Evolutionary conservation across 2,888 invertebrate species (phyloP).

Genomic region (Athripsodes cinereus): DNA sequence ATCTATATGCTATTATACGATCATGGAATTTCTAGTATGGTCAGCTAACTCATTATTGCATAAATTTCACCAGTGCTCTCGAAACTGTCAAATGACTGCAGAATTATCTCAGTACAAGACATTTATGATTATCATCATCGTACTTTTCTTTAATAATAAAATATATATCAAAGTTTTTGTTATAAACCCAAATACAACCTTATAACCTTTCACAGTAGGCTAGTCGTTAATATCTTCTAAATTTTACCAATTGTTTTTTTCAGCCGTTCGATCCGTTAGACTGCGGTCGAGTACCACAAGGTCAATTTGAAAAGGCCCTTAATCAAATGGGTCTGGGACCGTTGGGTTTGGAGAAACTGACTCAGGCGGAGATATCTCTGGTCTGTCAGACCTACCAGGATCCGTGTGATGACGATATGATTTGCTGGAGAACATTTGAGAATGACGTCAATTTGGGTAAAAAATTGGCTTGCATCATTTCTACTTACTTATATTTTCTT

Average conservation of each 20-base stretch:
- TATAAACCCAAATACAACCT: too few relatives aligned
- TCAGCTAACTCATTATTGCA: too few relatives aligned
- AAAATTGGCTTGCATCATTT: too few relatives aligned
- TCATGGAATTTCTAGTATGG: too few relatives aligned
- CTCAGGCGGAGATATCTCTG: conserved; percentile 56
- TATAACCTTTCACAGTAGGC: too few relatives aligned
- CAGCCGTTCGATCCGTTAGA: conserved; percentile 66
- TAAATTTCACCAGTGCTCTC: too few relatives aligned
- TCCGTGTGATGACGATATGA: conserved; percentile 59
- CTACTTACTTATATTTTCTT: not conserved
- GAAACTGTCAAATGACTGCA: too few relatives aligned
- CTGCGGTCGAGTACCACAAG: conserved; percentile 60
- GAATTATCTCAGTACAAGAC: too few relatives aligned
- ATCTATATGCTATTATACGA: too few relatives aligned
- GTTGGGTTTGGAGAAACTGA: conserved; percentile 38
- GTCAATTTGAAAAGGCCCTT: conserved; percentile 66
- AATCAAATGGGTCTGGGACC: conserved; percentile 60
- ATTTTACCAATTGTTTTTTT: conserved; percentile 14
- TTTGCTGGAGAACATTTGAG: conserved; percentile 72
- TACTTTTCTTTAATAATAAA: too few relatives aligned
- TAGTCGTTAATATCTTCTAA: not conserved
- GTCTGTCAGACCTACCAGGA: conserved; percentile 64
- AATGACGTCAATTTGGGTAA: conserved; percentile 71
- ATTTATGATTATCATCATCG: too few relatives aligned
- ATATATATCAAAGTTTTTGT: too few relatives aligned